Conservation (phyloP, 2,888 invertebrate species). For the Calliopum simillimum region DNA sequence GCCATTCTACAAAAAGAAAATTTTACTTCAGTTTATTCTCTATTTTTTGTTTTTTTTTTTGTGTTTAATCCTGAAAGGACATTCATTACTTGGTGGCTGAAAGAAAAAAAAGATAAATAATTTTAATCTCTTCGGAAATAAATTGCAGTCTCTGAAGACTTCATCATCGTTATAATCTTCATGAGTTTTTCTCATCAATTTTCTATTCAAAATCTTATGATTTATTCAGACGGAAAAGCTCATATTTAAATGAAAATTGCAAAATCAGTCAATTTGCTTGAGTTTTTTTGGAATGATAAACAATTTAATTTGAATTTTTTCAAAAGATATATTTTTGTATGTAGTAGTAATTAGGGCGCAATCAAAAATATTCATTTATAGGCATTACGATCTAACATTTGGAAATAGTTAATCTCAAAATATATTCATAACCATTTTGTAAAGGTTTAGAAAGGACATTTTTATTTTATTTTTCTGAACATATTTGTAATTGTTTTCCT, state of each 20-base stretch:
- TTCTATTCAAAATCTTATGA: neutral
- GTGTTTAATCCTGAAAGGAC: neutral
- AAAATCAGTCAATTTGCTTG: neutral
- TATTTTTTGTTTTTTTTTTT: neutral
- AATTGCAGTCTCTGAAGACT: conserved; percentile 5
- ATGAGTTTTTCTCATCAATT: neutral
- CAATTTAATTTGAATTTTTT: neutral
- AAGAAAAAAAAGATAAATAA: neutral
- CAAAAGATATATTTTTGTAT: no score
- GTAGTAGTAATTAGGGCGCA: no score
- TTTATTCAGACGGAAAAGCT: neutral
- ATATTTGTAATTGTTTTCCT: no score
- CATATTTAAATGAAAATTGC: neutral
- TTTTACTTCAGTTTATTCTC: neutral
- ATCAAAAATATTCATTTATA: no score
- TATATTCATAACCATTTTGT: no score
- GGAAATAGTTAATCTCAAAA: no score
- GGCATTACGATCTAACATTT: no score
- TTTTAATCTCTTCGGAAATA: conserved; percentile 1
- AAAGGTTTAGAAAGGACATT: no score
- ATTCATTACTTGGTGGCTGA: neutral
- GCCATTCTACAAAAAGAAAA: neutral
- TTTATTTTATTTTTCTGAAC: no score
- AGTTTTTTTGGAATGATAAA: neutral
- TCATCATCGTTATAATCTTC: neutral